Evolutionary conservation across 2,888 invertebrate species (phyloP).

Genomic region (Xanthia togata): DNA sequence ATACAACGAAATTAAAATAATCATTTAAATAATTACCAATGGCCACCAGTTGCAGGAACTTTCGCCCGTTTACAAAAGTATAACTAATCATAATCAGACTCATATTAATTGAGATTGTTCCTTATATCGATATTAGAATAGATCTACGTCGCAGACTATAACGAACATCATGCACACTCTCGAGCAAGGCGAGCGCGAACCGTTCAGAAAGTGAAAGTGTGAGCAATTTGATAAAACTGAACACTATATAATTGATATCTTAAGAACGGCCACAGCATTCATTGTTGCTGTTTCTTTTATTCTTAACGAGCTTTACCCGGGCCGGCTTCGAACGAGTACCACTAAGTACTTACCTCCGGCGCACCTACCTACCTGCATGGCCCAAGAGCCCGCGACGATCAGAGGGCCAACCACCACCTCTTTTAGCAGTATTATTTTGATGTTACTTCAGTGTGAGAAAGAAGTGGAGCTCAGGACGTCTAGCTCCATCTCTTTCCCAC

Average conservation of each 20-base stretch:
- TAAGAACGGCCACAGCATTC: background rate
- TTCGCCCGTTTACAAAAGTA: background rate
- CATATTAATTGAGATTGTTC: background rate
- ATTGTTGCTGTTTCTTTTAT: background rate
- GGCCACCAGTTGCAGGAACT: background rate
- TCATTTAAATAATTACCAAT: background rate
- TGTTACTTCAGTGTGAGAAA: no score
- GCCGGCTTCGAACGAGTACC: no score
- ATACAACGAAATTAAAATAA: background rate
- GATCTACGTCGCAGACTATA: background rate
- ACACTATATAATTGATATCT: background rate
- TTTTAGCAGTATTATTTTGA: no score
- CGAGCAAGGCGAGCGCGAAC: background rate
- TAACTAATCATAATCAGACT: background rate
- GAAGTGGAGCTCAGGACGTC: no score
- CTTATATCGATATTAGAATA: background rate
- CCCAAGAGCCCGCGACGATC: no score
- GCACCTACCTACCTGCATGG: no score
- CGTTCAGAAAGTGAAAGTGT: conserved; percentile 30
- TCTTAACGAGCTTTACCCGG: background rate
- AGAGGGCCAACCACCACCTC: no score
- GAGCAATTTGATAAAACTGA: background rate
- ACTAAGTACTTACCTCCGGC: no score
- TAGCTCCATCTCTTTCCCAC: no score
- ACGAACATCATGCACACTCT: background rate